Base-by-base conservation (phyloP, 2,113 vertebrate genomes). In the Numida meleagris region DNA sequence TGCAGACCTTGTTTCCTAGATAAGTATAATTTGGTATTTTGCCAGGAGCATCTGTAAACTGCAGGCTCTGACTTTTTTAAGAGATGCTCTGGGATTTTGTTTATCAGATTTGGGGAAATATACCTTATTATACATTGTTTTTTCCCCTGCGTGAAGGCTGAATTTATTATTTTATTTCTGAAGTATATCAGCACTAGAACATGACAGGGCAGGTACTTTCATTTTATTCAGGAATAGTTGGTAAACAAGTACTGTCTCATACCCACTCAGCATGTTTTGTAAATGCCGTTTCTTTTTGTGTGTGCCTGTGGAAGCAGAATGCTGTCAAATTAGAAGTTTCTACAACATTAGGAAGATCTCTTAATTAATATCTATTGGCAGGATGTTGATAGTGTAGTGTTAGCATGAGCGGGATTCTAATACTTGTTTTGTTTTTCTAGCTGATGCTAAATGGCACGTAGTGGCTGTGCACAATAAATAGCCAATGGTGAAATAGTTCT, bases 1-100 rank as follows among this genome's bases (percentile, higher is more conserved):
- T 83, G 72, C 86, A 77, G 91, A 82, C 93, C 95, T 95, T 94
- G 51, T 73, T 95, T 96, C 91, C 31, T 51, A 93, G 82, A 76
- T 81, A 86, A 93, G 82, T 83, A 10, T 90, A 91, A 93, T 86
- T 86, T 92, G 75, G 63, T 91, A 43, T 82, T 88, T 95, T 89
- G 88, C 87, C 82, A 95, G 85, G 50, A 94, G 75, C 85, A 83
- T 50, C 82, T 71, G 78, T 91, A 71, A 91, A 80, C 46, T 74
- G 87, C 57, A 66, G 19, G 19, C 72, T 94, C 84, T 82, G 65
- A 65, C 85, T 94, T 89, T 57, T 78, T 74, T 25, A 92, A 85
- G 63, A 88, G 82, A 40, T 90, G 75, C 65, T 89, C 76, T 90
- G 87, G 79, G 86, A 83, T 46, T 82, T 58, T 89, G 79, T 93